Evolutionary conservation across 1,140 invertebrate species (phyloP).

Genomic region (Ips typographus): DNA sequence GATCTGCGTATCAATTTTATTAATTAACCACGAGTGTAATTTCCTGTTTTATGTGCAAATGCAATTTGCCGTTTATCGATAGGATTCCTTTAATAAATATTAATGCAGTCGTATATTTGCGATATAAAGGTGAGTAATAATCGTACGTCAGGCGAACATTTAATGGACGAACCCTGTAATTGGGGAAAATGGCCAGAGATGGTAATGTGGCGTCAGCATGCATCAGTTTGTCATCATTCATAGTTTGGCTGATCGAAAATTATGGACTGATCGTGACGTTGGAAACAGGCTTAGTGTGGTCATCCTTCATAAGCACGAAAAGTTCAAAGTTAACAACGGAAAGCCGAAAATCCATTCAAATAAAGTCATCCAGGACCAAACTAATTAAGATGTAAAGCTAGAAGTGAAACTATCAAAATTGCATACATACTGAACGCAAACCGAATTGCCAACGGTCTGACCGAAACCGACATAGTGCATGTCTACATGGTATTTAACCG

Average conservation of each 20-base stretch:
- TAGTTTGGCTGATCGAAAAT: conserved; percentile 30
- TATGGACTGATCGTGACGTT: conserved; percentile 29
- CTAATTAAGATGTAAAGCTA: not conserved
- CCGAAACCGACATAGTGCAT: not conserved
- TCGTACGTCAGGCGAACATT: not conserved
- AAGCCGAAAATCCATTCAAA: not conserved
- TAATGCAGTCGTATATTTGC: too few relatives aligned
- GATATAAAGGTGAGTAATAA: not conserved
- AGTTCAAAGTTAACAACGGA: not conserved
- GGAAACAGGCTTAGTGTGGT: conserved; percentile 17
- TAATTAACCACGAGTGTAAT: too few relatives aligned
- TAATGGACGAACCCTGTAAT: conserved; percentile 15
- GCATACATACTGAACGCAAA: not conserved
- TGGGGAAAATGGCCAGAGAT: conserved; percentile 4
- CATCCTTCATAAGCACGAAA: conserved; percentile 14
- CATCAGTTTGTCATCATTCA: conserved; percentile 30
- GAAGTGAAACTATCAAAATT: not conserved
- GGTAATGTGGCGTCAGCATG: conserved; percentile 14
- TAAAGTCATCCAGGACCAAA: not conserved
- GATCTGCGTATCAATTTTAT: too few relatives aligned
- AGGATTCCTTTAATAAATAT: too few relatives aligned
- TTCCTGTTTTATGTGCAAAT: too few relatives aligned
- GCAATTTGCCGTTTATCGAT: too few relatives aligned
- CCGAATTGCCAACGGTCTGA: not conserved
- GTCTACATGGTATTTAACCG: not conserved